Evolutionary conservation across 2,113 vertebrate species (phyloP).

Genomic region (Scytalopus superciliaris): DNA sequence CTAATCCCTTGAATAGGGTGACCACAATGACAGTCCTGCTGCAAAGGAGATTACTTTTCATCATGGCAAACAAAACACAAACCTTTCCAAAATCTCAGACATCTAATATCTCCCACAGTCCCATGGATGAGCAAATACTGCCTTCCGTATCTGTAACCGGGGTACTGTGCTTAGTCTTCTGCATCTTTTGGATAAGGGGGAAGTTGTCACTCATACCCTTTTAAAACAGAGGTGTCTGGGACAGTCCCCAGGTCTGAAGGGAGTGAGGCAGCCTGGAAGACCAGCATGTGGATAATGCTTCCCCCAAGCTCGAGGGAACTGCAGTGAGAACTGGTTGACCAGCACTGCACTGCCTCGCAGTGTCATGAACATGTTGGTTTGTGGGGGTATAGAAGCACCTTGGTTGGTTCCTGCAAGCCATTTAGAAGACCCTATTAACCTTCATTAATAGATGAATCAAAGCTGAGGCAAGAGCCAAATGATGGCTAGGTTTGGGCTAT

Average conservation of each 20-base stretch:
- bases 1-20: background rate
- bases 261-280: background rate
- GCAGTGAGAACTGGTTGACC: background rate
- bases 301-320: background rate
- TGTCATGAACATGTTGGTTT: background rate
- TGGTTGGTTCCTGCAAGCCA: background rate
- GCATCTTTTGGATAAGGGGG: background rate
- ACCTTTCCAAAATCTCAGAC: background rate
- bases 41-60: background rate
- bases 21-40: background rate
- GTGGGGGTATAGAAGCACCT: background rate
- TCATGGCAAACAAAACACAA: background rate
- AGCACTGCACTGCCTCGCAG: background rate
- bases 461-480: background rate
- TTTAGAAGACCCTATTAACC: background rate
- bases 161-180: background rate
- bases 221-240: background rate
- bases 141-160: background rate
- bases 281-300: accelerated
- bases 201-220: background rate
- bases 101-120: background rate
- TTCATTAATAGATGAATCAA: background rate
- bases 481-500: background rate
- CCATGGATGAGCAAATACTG: background rate
- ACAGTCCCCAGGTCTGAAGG: background rate